Evolutionary conservation across 2,113 vertebrate species (phyloP).

Genomic region (Ascaphus truei): DNA sequence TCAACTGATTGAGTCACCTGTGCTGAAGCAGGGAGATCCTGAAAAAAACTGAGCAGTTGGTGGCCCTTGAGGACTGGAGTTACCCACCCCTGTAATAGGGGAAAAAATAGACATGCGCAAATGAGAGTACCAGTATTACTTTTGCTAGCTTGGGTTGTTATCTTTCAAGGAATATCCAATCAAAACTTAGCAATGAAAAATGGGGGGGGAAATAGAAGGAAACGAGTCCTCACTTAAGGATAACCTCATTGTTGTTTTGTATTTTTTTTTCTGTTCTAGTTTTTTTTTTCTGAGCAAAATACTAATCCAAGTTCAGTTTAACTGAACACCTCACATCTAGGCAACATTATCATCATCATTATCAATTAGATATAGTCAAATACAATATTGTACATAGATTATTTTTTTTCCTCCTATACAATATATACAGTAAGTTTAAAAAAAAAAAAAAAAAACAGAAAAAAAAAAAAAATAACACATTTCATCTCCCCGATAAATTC

Average conservation of each 20-base stretch:
- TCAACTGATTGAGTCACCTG: too few species aligned
- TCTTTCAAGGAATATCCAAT: background rate
- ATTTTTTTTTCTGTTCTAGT: conserved; percentile 22
- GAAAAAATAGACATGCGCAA: background rate
- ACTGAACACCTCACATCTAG: conserved; percentile 35
- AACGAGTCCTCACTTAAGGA: conserved; percentile 5
- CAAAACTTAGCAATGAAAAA: background rate
- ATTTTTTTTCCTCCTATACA: conserved; percentile 44
- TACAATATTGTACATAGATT: conserved; percentile 49
- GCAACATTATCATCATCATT: conserved; percentile 31
- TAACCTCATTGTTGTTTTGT: conserved; percentile 1
- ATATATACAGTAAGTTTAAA: conserved; percentile 41
- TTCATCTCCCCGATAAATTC: conserved; percentile 7
- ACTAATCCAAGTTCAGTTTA: conserved; percentile 36
- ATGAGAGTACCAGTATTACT: background rate
- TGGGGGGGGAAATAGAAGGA: conserved; percentile 4
- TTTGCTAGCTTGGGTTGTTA: background rate
- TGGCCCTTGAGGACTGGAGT: too few species aligned
- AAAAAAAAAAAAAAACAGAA: background rate
- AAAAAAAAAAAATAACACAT: conserved; percentile 6
- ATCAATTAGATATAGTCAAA: conserved; percentile 46
- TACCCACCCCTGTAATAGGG: too few species aligned
- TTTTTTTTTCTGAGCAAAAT: conserved; percentile 35
- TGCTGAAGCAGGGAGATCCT: too few species aligned
- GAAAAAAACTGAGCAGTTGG: too few species aligned